Evolutionary conservation across 2,797 vertebrate genomes (phyloP).

Genomic region (Gorsachius magnificus): DNA sequence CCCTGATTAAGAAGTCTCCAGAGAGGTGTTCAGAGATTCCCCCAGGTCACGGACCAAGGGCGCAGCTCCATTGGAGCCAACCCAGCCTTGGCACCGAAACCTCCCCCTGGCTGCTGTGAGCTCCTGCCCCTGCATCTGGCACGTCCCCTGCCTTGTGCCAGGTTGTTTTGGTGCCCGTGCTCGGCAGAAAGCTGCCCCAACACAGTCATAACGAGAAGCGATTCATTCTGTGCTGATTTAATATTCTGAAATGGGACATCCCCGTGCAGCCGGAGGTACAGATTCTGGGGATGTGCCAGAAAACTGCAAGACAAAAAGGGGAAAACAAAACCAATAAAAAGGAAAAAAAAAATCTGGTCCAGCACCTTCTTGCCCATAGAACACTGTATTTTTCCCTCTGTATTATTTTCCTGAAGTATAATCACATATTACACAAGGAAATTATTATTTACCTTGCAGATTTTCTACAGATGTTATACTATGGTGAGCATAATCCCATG

Average conservation of each 20-base stretch:
- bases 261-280: not conserved
- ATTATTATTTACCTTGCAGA: not conserved
- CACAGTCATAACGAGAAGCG: fast-evolving
- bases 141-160: fast-evolving
- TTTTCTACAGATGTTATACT: not conserved
- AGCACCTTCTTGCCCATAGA: not conserved
- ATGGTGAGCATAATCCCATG: not conserved
- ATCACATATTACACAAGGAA: not conserved
- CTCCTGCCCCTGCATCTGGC: not conserved
- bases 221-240: not conserved
- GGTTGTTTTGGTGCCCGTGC: fast-evolving
- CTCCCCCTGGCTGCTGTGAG: fast-evolving
- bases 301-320: not conserved
- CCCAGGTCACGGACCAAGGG: fast-evolving
- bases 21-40: not conserved
- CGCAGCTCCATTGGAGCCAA: not conserved
- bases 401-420: not conserved
- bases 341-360: not conserved
- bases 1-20: not conserved
- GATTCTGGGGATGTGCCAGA: not conserved
- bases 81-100: fast-evolving
- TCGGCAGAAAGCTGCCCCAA: not conserved
- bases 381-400: not conserved
- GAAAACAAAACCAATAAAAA: not conserved
- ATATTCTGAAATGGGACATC: not conserved